A percentile compares a stretch with the other conserved stretches of the same genome.
phyloP scores from a whole-genome alignment of 2,888 invertebrate species.

The Apomyelois bistriatella region DNA sequence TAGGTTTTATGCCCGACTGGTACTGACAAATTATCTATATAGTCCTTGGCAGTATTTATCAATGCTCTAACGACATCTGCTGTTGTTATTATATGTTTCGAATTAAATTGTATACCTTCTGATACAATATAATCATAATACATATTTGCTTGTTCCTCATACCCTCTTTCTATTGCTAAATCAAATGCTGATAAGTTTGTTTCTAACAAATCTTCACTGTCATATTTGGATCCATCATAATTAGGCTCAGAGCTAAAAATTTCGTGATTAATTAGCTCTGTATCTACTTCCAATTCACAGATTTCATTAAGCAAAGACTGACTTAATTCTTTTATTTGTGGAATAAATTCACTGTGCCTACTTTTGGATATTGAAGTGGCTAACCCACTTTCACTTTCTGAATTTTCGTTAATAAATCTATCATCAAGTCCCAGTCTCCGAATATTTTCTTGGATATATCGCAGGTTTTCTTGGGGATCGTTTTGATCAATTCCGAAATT shows the following conservation, averaged over 20 bases:
- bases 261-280: no score
- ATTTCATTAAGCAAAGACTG: neutral
- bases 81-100: neutral
- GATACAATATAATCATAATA: neutral
- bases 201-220: neutral
- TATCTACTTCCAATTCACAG: neutral
- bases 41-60: neutral
- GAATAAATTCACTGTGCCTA: neutral
- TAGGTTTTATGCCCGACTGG: no score
- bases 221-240: neutral
- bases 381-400: neutral
- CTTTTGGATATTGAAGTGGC: neutral
- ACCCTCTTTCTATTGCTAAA: neutral
- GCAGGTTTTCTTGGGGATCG: neutral
- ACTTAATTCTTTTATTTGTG: neutral
- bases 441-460: neutral
- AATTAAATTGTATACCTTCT: no score
- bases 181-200: neutral
- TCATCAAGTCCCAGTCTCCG: neutral
- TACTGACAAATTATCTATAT: no score
- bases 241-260: no score
- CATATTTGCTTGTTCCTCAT: neutral
- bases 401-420: neutral
- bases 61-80: neutral
- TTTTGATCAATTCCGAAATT: neutral